A percentile compares a stretch with the other conserved stretches of the same genome.
phyloP scores from a whole-genome alignment of 1,140 invertebrate species.

The Geopemphigus sp. region DNA sequence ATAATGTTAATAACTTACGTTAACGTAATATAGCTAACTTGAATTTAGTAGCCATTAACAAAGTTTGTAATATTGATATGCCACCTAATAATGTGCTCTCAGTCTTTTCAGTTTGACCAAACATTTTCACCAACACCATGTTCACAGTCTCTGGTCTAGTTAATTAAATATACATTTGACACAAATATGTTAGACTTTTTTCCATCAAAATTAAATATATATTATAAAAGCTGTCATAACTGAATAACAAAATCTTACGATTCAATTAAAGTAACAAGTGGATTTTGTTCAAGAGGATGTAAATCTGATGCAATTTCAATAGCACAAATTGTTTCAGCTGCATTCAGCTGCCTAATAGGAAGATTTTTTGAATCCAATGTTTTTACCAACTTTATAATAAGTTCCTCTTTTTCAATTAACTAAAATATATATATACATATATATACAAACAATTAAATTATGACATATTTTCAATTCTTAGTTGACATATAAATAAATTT shows the following conservation, averaged over 20 bases:
- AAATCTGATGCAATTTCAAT: constrained; percentile 56
- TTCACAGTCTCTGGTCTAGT: constrained; percentile 40
- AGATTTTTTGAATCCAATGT: constrained; percentile 74
- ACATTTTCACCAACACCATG: constrained; percentile 29
- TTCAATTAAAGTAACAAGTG: constrained; percentile 44
- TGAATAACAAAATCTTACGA: constrained; percentile 19
- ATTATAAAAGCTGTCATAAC: neutral
- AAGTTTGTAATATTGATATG: constrained; percentile 30
- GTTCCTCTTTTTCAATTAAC: constrained; percentile 86
- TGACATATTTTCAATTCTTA: too few species aligned
- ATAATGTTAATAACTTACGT: neutral
- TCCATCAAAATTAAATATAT: neutral
- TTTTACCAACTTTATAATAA: constrained; percentile 78
- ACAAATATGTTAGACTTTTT: neutral
- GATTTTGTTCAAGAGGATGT: constrained; percentile 34
- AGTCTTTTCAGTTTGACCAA: constrained; percentile 43
- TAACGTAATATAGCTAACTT: neutral
- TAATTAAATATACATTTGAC: neutral
- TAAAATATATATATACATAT: constrained; percentile 58
- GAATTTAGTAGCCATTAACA: constrained; percentile 39
- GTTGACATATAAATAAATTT: constrained; percentile 53
- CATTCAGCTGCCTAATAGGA: constrained; percentile 74
- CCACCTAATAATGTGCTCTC: constrained; percentile 39
- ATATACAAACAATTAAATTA: neutral
- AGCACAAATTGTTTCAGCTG: constrained; percentile 67